A percentile compares a stretch with the other conserved stretches of the same genome.
Evolutionary conservation across 2,113 vertebrate species (phyloP).

Genomic region (Microcebus tavaratra): DNA sequence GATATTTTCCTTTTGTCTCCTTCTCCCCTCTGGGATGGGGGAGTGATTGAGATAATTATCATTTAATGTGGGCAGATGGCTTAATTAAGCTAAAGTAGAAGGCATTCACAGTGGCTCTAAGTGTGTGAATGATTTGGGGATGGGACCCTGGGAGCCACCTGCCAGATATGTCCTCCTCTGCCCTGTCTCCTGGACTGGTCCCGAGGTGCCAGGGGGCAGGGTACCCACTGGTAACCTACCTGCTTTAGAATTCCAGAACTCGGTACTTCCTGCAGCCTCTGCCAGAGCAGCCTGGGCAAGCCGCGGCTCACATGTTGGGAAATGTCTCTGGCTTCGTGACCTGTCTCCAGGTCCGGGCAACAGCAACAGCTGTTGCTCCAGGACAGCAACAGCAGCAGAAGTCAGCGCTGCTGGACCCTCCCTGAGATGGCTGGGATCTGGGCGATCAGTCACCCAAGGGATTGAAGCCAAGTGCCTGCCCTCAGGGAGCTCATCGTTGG

Average conservation of each 20-base stretch:
- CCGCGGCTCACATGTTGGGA: neutral
- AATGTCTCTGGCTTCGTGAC: neutral
- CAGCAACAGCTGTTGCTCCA: neutral
- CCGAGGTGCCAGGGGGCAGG: neutral
- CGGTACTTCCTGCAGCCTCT: neutral
- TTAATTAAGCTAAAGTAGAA: constrained; percentile 80
- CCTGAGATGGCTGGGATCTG: neutral
- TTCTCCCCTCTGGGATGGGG: constrained; percentile 57
- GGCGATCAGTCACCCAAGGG: neutral
- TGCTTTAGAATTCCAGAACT: neutral
- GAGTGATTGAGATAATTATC: constrained; percentile 76
- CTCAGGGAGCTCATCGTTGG: neutral
- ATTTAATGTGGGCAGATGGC: constrained; percentile 82
- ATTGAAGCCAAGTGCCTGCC: neutral
- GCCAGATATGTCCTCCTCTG: neutral
- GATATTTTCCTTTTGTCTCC: constrained; percentile 45
- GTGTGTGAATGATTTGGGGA: neutral
- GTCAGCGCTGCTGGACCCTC: neutral
- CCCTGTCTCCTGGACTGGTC: neutral
- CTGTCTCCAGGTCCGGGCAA: neutral
- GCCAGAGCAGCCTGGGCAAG: neutral
- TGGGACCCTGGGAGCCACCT: neutral
- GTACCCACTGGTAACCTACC: neutral
- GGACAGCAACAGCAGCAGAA: neutral
- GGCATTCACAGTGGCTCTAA: constrained; percentile 26